Conservation (phyloP, 2,113 vertebrate species). For the Cottus gobio region DNA sequence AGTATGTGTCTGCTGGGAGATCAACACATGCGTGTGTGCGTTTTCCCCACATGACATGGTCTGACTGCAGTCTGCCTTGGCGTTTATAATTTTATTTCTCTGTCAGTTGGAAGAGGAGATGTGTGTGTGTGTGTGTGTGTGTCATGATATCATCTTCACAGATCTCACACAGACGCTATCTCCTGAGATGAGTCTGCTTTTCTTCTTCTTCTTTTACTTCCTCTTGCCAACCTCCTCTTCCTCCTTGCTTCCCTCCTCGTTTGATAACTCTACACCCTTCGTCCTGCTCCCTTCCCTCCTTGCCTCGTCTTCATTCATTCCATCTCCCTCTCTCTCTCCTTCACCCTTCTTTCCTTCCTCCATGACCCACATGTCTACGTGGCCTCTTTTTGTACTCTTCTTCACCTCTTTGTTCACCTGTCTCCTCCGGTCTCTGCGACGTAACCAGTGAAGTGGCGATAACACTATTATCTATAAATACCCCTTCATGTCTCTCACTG, state of each 20-base stretch:
- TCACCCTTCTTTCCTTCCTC: not conserved
- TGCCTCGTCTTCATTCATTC: not conserved
- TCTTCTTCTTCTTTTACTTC: not conserved
- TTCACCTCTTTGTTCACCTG: not conserved
- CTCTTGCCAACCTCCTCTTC: not conserved
- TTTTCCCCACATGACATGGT: not conserved
- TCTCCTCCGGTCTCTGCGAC: slow-evolving; percentile 49
- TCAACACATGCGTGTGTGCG: slow-evolving; percentile 12
- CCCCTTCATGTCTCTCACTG: slow-evolving; percentile 38
- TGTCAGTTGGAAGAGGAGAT: not conserved
- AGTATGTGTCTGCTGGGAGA: slow-evolving; percentile 26
- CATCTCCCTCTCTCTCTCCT: not conserved
- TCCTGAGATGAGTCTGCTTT: not conserved
- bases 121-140: too few species aligned
- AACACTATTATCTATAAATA: slow-evolving; percentile 75
- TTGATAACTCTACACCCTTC: not conserved
- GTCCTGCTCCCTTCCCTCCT: not conserved
- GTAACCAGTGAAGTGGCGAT: slow-evolving; percentile 61
- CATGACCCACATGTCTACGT: not conserved
- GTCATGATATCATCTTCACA: slow-evolving; percentile 41
- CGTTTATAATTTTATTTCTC: not conserved
- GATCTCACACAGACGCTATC: not conserved
- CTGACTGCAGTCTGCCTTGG: not conserved
- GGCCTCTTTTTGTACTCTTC: not conserved
- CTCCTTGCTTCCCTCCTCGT: not conserved